These are phyloP conservation scores for Thera obeliscata DNA, from an alignment of 2,888 invertebrate species.

Conservation along the genomic window DNA sequence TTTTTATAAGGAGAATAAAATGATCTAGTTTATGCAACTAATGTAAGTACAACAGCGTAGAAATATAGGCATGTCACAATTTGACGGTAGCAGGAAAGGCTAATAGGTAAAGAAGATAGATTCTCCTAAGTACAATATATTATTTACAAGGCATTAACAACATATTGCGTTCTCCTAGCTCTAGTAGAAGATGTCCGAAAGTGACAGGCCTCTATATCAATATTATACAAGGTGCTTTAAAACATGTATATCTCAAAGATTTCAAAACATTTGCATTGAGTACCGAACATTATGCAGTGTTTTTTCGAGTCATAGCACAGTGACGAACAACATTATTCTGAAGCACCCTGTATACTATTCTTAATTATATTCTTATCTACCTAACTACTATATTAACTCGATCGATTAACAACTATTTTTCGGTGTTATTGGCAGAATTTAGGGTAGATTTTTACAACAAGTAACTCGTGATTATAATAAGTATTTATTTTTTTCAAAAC, in stretches of 20 bases:
- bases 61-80: slow-evolving; percentile 17
- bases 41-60: slow-evolving; percentile 30
- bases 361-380: slow-evolving; percentile 1
- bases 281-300: not conserved
- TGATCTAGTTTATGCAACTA: slow-evolving; percentile 14
- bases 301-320: not conserved
- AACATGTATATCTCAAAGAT: not conserved
- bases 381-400: slow-evolving; percentile 10
- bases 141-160: slow-evolving; percentile 16
- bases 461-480: not conserved
- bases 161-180: slow-evolving; percentile 10
- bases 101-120: not conserved
- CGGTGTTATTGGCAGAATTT: slow-evolving; percentile 12
- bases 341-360: not conserved
- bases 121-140: not conserved
- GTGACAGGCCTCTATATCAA: slow-evolving; percentile 20
- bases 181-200: slow-evolving; percentile 9
- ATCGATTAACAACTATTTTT: slow-evolving; percentile 12
- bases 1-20: slow-evolving; percentile 10
- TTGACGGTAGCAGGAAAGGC: slow-evolving; percentile 4
- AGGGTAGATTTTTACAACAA: slow-evolving; percentile 2
- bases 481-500: not conserved
- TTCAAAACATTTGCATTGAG: not conserved
- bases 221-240: not conserved
- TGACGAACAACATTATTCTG: not conserved